Conservation (phyloP, 2,888 invertebrate species). For the Plagodis dolabraria region DNA sequence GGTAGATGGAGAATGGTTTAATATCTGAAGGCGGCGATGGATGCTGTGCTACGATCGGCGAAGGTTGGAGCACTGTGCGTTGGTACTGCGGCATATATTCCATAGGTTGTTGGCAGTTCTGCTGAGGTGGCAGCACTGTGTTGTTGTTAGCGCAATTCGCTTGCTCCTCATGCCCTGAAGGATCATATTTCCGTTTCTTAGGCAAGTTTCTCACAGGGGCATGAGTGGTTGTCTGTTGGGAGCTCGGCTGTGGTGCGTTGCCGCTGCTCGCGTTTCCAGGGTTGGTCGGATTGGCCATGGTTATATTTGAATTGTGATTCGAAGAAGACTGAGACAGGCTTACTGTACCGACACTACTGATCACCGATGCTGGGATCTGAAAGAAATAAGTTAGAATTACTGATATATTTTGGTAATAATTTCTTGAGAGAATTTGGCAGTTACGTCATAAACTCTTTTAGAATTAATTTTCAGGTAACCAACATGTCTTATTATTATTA, state of each 20-base stretch:
- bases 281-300: slow-evolving; percentile 79
- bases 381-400: slow-evolving; percentile 40
- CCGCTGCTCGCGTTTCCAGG: slow-evolving; percentile 70
- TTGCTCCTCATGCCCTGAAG: slow-evolving; percentile 89
- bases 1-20: slow-evolving; percentile 79
- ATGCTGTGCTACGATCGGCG: slow-evolving; percentile 67
- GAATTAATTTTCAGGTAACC: too few relatives aligned
- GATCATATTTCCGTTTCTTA: slow-evolving; percentile 96
- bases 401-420: too few relatives aligned
- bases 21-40: slow-evolving; percentile 85
- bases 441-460: not conserved
- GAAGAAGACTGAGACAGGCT: slow-evolving; percentile 77
- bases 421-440: not conserved
- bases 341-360: slow-evolving; percentile 85
- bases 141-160: slow-evolving; percentile 73
- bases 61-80: slow-evolving; percentile 65
- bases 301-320: slow-evolving; percentile 67
- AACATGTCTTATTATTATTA: too few relatives aligned
- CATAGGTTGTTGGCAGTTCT: slow-evolving; percentile 32
- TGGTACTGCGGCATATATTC: slow-evolving; percentile 65
- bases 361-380: slow-evolving; percentile 85
- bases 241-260: slow-evolving; percentile 54
- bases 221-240: slow-evolving; percentile 77
- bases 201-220: slow-evolving; percentile 92
- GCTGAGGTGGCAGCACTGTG: slow-evolving; percentile 53